Conservation (phyloP, 2,113 vertebrate genomes). For the Lates calcarifer region DNA sequence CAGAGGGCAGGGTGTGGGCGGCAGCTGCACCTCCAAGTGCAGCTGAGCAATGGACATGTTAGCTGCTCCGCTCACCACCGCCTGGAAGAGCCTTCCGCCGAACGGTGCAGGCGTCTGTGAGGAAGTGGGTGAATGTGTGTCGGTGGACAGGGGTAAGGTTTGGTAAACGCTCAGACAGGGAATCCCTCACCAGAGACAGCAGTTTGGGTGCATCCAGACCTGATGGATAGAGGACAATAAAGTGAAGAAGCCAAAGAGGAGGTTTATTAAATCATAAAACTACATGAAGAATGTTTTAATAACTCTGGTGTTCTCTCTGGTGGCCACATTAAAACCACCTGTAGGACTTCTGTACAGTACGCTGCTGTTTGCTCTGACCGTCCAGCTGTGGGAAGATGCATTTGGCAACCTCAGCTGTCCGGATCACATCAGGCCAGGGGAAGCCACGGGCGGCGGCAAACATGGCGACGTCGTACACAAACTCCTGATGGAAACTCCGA, state of each 20-base stretch:
- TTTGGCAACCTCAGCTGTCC: conserved; percentile 63
- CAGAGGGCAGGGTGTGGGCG: conserved; percentile 65
- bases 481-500: conserved; percentile 72
- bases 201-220: conserved; percentile 42
- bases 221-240: conserved; percentile 40
- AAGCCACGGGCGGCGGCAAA: conserved; percentile 61
- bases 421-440: conserved; percentile 65
- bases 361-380: conserved; percentile 51
- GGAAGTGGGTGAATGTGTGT: conserved; percentile 50
- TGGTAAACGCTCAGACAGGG: conserved; percentile 51
- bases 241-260: neutral
- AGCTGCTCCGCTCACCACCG: conserved; percentile 35
- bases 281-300: conserved; percentile 9
- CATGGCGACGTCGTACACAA: conserved; percentile 71
- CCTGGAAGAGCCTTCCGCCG: conserved; percentile 71
- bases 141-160: conserved; percentile 57
- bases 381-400: conserved; percentile 69
- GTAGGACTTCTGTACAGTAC: neutral
- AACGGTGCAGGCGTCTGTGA: conserved; percentile 51
- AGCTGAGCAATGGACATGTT: conserved; percentile 5
- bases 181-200: conserved; percentile 40
- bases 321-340: neutral
- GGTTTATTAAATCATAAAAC: neutral
- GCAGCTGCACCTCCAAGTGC: conserved; percentile 67
- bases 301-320: neutral